Conservation (phyloP, 2,113 vertebrate genomes). For the Halichoeres trimaculatus region DNA sequence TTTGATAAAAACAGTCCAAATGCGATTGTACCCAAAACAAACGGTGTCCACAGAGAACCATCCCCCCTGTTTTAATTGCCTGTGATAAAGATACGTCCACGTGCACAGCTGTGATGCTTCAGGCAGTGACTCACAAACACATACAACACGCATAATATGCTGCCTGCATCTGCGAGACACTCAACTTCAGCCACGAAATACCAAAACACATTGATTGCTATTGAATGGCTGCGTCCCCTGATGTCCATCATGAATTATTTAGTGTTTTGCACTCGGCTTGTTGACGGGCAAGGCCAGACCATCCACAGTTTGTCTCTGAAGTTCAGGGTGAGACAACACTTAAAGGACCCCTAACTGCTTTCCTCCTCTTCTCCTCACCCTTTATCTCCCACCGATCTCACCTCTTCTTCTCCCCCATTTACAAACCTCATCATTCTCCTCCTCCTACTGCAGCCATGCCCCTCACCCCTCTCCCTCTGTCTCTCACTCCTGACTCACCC, state of each 20-base stretch:
- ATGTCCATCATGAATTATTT: constrained; percentile 59
- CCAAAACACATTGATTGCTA: constrained; percentile 53
- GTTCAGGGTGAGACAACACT: not conserved
- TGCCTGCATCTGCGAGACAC: not conserved
- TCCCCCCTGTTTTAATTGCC: not conserved
- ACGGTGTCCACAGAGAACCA: not conserved
- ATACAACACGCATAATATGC: not conserved
- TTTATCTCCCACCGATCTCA: constrained; percentile 30
- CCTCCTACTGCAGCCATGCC: constrained; percentile 7
- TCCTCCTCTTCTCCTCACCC: constrained; percentile 23
- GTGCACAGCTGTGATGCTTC: constrained; percentile 8
- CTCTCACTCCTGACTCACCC: constrained; percentile 68
- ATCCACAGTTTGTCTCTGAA: not conserved
- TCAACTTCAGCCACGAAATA: constrained; percentile 39
- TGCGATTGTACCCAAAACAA: not conserved
- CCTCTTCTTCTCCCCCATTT: constrained; percentile 23
- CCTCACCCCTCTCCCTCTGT: constrained; percentile 6
- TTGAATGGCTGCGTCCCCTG: constrained; percentile 24
- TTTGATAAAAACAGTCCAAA: not conserved
- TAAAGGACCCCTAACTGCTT: constrained; percentile 33
- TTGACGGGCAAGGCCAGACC: constrained; percentile 16
- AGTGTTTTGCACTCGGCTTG: constrained; percentile 53
- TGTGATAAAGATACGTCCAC: not conserved
- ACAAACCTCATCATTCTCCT: not conserved
- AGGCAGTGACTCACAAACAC: constrained; percentile 8